Evolutionary conservation across 2,797 vertebrate genomes (phyloP), one percentile per base, ranked within the genome.

Genomic region (Philypnodon macrostomus): DNA sequence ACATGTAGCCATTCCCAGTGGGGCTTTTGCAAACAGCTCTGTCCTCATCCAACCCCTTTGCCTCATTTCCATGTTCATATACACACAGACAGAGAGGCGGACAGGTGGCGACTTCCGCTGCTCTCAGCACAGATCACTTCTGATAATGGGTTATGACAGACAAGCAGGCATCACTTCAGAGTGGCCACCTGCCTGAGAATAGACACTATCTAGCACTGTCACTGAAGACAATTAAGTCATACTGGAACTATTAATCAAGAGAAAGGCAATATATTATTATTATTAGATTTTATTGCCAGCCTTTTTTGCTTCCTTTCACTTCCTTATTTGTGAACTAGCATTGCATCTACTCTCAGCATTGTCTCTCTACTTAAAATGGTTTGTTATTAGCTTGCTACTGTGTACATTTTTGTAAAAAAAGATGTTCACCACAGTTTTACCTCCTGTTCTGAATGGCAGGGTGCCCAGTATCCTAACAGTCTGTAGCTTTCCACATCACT

Each of bases 71-170:
- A 48, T 72, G 30, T 19, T 9, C 0, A 9, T 2, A 9, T 2
- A 14, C 15, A 23, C 29, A 49, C 68, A 30, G 32, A 16, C 38
- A 9, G 36, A 39, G 44, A 36, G 70, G 54, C 45, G n/a, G n/a
- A n/a, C 47, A 75, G 75, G 59, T 71, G 67, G 62, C 42, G 67
- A 63, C 34, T 79, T 77, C 68, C 29, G n/a, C 65, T 70, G 49
- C 45, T 62, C 4, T 16, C 49, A 16, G 49, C 17, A 23, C 63
- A 56, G 53, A 67, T 19, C 27, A n/a, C 30, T 2, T 27, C 63
- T 66, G 65, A 66, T 79, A 68, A 64, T 53, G 52, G 37, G 24
- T 29, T 34, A 29, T 46, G 63, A 48, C 74, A 71, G 70, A 79
- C 19, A 29, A 53, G 53, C 64, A 55, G 47, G 63, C 64, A 45